A percentile compares a stretch with the other conserved stretches of the same genome.
These are phyloP conservation scores for Spilogale gracilis DNA, from an alignment of 2,113 vertebrate species.

Conservation along the genomic window DNA sequence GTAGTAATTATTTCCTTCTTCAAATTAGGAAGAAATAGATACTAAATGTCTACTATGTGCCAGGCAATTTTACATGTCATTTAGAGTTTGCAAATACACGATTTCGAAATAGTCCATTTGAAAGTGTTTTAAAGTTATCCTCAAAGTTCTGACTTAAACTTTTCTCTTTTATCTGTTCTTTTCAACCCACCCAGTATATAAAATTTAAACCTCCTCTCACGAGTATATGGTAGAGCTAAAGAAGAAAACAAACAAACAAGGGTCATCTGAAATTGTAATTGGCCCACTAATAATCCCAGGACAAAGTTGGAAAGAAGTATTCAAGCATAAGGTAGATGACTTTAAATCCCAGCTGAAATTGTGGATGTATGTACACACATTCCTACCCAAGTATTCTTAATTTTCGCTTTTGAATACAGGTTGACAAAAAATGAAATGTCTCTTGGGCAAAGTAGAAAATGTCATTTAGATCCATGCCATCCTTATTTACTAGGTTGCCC, in stretches of 20 bases:
- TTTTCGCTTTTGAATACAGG: conserved; percentile 14
- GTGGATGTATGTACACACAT: background rate
- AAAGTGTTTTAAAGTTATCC: conserved; percentile 41
- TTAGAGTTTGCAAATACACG: background rate
- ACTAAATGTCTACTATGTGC: background rate
- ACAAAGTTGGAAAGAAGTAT: conserved; percentile 59
- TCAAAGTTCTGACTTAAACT: conserved; percentile 30
- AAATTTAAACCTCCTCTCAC: conserved; percentile 50
- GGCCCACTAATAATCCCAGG: conserved; percentile 34
- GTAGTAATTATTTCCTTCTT: background rate
- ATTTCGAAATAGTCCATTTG: conserved; percentile 25
- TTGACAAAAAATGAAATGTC: conserved; percentile 21
- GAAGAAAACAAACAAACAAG: background rate
- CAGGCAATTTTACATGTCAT: background rate
- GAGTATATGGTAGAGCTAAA: conserved; percentile 36
- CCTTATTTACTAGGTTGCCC: background rate
- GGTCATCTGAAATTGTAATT: conserved; percentile 46
- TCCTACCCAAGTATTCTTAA: background rate
- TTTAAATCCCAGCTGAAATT: conserved; percentile 39
- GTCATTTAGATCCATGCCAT: background rate
- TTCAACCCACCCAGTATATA: background rate
- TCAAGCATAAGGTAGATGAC: conserved; percentile 70
- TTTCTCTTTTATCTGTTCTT: conserved; percentile 41
- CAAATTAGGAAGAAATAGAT: conserved; percentile 32
- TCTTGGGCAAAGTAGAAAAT: conserved; percentile 1